phyloP scores from a whole-genome alignment of 2,797 vertebrate genomes.

The Xiphophorus birchmanni region DNA sequence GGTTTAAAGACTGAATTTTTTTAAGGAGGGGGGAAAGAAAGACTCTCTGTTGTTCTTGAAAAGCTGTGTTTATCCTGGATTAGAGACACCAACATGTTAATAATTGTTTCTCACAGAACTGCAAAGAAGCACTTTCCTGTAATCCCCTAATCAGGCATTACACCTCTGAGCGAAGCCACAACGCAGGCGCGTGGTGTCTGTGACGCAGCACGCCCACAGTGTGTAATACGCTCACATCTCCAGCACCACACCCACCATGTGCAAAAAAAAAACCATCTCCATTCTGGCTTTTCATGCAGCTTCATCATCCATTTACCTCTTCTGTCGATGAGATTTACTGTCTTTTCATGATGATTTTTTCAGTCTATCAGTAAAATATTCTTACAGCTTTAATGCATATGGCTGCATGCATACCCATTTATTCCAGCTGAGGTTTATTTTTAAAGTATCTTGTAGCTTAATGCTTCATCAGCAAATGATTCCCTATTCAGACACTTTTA shows the following conservation, averaged over 20 bases:
- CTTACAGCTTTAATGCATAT: neutral
- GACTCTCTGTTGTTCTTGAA: slow-evolving; percentile 87
- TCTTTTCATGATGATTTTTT: neutral
- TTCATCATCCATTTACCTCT: slow-evolving; percentile 17
- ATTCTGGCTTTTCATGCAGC: slow-evolving; percentile 14
- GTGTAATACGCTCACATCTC: slow-evolving; percentile 59
- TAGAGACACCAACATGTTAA: slow-evolving; percentile 91
- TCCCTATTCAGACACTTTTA: neutral
- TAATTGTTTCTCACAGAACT: slow-evolving; percentile 91
- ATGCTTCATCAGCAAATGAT: neutral
- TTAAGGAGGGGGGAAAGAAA: slow-evolving; percentile 59
- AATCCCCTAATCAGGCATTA: slow-evolving; percentile 92
- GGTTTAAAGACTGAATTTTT: slow-evolving; percentile 78
- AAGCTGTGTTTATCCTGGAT: slow-evolving; percentile 91
- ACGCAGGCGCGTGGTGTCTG: slow-evolving; percentile 72
- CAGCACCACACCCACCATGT: slow-evolving; percentile 57
- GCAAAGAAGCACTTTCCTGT: slow-evolving; percentile 88
- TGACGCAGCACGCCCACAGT: slow-evolving; percentile 72
- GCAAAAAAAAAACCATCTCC: slow-evolving; percentile 47
- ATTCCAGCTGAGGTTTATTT: neutral
- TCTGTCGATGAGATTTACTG: neutral
- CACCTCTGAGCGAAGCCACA: slow-evolving; percentile 87
- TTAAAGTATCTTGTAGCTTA: neutral
- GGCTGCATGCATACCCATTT: neutral
- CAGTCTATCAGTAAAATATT: neutral